A percentile compares a stretch with the other conserved stretches of the same genome.
phyloP scores from a whole-genome alignment of 2,888 invertebrate genomes.

The Epistrophe eligans region DNA sequence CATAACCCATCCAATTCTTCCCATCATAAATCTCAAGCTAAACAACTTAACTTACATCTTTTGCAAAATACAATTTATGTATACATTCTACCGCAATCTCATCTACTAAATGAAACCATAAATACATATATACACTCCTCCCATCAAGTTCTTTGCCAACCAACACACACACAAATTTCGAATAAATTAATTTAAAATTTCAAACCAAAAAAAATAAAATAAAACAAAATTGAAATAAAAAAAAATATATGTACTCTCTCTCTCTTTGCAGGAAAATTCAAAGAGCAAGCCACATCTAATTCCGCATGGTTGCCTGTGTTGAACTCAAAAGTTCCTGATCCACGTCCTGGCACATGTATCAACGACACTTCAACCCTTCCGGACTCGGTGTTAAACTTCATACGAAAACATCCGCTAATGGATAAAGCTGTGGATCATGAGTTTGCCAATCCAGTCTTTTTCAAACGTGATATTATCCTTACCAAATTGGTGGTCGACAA shows the following conservation, averaged over 20 bases:
- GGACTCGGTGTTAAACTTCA: slow-evolving; percentile 97
- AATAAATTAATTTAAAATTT: slow-evolving; percentile 62
- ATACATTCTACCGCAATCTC: neutral
- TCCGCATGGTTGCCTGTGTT: slow-evolving; percentile 98
- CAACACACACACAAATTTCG: slow-evolving; percentile 5
- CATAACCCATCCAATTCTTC: slow-evolving; percentile 17
- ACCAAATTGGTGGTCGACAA: slow-evolving; percentile 96
- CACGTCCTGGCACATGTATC: slow-evolving; percentile 96
- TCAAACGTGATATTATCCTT: slow-evolving; percentile 95
- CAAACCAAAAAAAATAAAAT: neutral
- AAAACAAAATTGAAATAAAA: slow-evolving; percentile 16
- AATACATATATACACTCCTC: neutral
- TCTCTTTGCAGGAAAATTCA: slow-evolving; percentile 87
- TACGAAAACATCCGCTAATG: slow-evolving; percentile 98
- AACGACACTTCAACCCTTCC: slow-evolving; percentile 96
- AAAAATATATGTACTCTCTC: neutral
- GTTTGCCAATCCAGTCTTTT: slow-evolving; percentile 96
- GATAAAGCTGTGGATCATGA: slow-evolving; percentile 97
- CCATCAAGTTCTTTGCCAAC: slow-evolving; percentile 43
- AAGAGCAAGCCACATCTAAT: slow-evolving; percentile 96
- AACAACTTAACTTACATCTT: slow-evolving; percentile 25
- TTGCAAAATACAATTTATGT: neutral
- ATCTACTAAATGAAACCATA: slow-evolving; percentile 27
- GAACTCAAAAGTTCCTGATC: slow-evolving; percentile 95
- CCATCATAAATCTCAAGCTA: slow-evolving; percentile 32